Evolutionary conservation across 2,797 vertebrate species (phyloP).

Genomic region (Pseudochromis fuscus): DNA sequence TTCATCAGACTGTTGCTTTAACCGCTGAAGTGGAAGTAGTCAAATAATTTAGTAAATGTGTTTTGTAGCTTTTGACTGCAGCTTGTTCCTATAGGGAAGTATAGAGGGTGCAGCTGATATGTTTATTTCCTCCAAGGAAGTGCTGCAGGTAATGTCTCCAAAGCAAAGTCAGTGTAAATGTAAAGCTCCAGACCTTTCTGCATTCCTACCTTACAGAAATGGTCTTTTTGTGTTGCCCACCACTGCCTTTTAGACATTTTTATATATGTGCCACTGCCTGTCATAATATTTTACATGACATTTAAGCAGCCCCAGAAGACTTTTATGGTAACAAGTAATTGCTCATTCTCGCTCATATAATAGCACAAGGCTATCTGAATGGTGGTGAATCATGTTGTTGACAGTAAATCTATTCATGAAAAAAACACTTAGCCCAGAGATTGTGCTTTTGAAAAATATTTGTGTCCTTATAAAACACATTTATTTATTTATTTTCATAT

Average conservation of each 20-base stretch:
- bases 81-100: slow-evolving; percentile 1
- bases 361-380: slow-evolving; percentile 1
- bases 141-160: slow-evolving; percentile 12
- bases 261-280: slow-evolving; percentile 1
- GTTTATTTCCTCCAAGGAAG: background rate
- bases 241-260: slow-evolving; percentile 15
- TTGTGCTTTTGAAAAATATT: background rate
- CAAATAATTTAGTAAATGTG: background rate
- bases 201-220: background rate
- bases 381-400: slow-evolving; percentile 14
- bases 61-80: background rate
- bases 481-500: background rate
- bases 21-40: slow-evolving; percentile 12
- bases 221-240: slow-evolving; percentile 1
- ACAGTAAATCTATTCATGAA: slow-evolving; percentile 5
- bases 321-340: background rate
- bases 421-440: background rate
- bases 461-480: background rate
- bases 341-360: background rate
- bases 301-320: background rate
- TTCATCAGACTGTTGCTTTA: slow-evolving; percentile 15
- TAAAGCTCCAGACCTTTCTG: slow-evolving; percentile 1
- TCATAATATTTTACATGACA: slow-evolving; percentile 4
- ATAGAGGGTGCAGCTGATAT: background rate
- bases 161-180: slow-evolving; percentile 3